phyloP scores from a whole-genome alignment of 2,797 vertebrate species.

The Parotocinclus haroldoi region DNA sequence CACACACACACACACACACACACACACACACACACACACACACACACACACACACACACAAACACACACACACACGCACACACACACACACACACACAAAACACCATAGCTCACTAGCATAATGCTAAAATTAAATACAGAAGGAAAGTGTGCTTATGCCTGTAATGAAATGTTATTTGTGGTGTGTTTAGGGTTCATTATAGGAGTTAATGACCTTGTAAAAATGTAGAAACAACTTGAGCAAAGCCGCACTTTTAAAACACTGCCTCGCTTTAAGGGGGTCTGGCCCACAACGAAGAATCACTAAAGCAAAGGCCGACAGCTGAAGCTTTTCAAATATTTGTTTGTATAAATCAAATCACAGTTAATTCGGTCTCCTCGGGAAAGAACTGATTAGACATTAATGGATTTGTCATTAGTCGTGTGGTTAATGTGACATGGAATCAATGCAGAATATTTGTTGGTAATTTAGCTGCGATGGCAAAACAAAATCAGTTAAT shows the following conservation, averaged over 20 bases:
- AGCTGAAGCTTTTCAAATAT: slow-evolving; percentile 26
- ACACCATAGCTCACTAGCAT: slow-evolving; percentile 41
- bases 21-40: no score
- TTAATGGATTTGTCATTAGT: slow-evolving; percentile 39
- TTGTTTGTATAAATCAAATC: slow-evolving; percentile 35
- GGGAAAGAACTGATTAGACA: slow-evolving; percentile 33
- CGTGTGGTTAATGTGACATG: slow-evolving; percentile 27
- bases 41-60: no score
- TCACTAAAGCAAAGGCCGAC: slow-evolving; percentile 14
- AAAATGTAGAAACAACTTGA: slow-evolving; percentile 50
- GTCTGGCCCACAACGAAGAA: slow-evolving; percentile 32
- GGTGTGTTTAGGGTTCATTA: slow-evolving; percentile 48
- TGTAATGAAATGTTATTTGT: slow-evolving; percentile 48
- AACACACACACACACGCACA: no score
- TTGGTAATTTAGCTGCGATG: slow-evolving; percentile 3
- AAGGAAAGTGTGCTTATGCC: slow-evolving; percentile 40
- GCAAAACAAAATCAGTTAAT: slow-evolving; percentile 12
- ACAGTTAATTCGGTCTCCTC: slow-evolving; percentile 18
- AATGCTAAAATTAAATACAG: slow-evolving; percentile 46
- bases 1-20: no score
- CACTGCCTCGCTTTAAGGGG: slow-evolving; percentile 20
- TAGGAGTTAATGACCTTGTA: slow-evolving; percentile 53
- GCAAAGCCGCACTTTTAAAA: slow-evolving; percentile 44
- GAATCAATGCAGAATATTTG: slow-evolving; percentile 30
- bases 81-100: slow-evolving; percentile 1